Percentiles rank a stretch among this genome's conserved stretches.
phyloP scores from a whole-genome alignment of 64 coral and sea anemone genomes.

The Actinia tenebrosa region DNA sequence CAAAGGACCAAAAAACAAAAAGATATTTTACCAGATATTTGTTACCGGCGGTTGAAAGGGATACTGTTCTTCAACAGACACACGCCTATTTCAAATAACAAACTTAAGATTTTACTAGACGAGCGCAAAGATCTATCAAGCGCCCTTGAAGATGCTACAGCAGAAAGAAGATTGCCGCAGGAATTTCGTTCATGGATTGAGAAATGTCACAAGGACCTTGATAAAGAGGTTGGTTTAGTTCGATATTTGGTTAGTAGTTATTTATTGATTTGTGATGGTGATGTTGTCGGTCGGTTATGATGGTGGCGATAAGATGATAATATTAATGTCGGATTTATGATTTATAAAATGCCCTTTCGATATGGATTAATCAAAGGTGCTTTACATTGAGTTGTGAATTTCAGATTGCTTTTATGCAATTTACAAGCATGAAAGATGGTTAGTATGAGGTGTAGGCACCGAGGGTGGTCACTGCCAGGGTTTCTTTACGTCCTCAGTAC shows the following conservation, averaged over 20 bases:
- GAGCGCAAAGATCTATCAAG: slow-evolving; percentile 80
- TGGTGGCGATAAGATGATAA: no score
- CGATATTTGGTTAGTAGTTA: not conserved
- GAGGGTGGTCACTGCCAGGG: no score
- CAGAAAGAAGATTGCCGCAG: slow-evolving; percentile 65
- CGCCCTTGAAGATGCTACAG: slow-evolving; percentile 78
- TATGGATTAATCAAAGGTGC: not conserved
- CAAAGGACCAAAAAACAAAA: slow-evolving; percentile 79
- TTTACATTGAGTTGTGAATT: no score
- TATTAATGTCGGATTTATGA: no score
- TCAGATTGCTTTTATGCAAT: no score
- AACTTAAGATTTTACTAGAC: slow-evolving; percentile 78
- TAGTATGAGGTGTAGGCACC: no score
- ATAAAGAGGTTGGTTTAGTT: slow-evolving; percentile 58
- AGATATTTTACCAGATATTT: slow-evolving; percentile 63
- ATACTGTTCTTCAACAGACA: slow-evolving; percentile 83
- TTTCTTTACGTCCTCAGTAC: no score
- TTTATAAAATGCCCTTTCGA: no score
- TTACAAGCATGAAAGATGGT: no score
- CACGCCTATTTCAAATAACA: slow-evolving; percentile 89
- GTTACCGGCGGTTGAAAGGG: slow-evolving; percentile 72
- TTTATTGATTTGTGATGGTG: not conserved
- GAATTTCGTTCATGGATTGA: slow-evolving; percentile 79
- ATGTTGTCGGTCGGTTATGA: not conserved
- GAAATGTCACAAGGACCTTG: slow-evolving; percentile 77